These are phyloP conservation scores for Desmophyllum pertusum DNA, from an alignment of 92 coral and sea anemone genomes.

Conservation along the genomic window DNA sequence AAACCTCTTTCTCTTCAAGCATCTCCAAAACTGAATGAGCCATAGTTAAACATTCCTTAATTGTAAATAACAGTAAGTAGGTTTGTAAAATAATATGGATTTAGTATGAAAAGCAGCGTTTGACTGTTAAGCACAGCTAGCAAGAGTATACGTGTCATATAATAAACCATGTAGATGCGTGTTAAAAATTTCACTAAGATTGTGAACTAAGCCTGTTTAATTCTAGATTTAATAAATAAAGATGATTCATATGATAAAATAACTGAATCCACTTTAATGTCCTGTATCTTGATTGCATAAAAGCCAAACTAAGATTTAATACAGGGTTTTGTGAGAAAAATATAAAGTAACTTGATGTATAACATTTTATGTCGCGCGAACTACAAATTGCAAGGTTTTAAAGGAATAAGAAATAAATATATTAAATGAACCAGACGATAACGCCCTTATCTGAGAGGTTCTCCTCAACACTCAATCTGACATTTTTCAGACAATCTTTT, in stretches of 20 bases:
- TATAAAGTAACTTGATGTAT: too few relatives aligned
- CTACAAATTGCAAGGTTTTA: too few relatives aligned
- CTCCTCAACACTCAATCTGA: too few relatives aligned
- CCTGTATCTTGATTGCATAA: not conserved
- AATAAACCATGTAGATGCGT: not conserved
- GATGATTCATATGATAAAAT: not conserved
- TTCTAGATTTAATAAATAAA: slow-evolving; percentile 5
- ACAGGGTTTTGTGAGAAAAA: too few relatives aligned
- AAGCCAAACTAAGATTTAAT: not conserved
- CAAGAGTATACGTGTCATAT: not conserved
- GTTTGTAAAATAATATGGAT: not conserved
- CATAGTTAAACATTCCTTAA: not conserved
- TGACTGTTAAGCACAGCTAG: not conserved
- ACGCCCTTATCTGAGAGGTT: too few relatives aligned
- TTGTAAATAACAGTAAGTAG: not conserved
- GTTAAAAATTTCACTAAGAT: not conserved
- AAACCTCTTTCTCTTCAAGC: not conserved
- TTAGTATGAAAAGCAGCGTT: not conserved
- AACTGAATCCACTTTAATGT: not conserved
- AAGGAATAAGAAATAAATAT: too few relatives aligned
- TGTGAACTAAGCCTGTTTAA: not conserved
- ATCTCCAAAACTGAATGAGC: not conserved
- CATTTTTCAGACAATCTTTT: too few relatives aligned
- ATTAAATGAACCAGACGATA: too few relatives aligned
- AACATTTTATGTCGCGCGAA: too few relatives aligned